Evolutionary conservation across 1,140 invertebrate species (phyloP), one percentile per base, ranked within the genome.

Genomic region (Coptotermes formosanus): DNA sequence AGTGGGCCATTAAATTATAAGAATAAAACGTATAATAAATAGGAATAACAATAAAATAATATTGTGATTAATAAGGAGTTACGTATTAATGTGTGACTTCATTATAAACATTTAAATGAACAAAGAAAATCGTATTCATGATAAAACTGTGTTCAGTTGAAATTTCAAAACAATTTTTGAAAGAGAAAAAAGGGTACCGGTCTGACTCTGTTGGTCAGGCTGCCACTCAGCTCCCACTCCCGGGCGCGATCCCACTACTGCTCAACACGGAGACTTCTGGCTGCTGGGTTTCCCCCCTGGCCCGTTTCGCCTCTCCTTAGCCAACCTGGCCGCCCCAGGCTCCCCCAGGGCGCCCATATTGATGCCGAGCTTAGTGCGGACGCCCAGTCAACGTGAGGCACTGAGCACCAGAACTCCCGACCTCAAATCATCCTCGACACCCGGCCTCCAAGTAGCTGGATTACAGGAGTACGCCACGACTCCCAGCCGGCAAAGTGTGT

Each of bases 181-280:
- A 89, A 88, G 87, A 23, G 32, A 89, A 92, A 94, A 96, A 96
- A 96, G 93, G 94, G 93, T 93, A 92, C 92, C 92, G 94, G 97
- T 97, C 93, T 95, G 93, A 93, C 94, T 96, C 89, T 97, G 93
- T 97, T 94, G 94, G 94, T 93, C 93, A 92, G 96, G 97, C 96
- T 97, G 93, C 91, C 92, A 92, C 93, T 93, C 92, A 93, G 93
- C 93, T 92, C 94, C 94, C 95, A 97, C 97, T 98, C 97, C 96
- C 96, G 94, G 96, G 94, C 96, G 97, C 97, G 95, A 97, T 97
- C 97, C 97, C 96, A 97, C 97, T 97, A 97, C 97, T 97, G 96
- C 95, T 93, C 95, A 93, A 96, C 96, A 96, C 96, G 96, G 96
- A 94, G 95, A 96, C 96, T 98, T 97, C 97, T 97, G 96, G 96